phyloP scores from a whole-genome alignment of 2,888 invertebrate species.

The Eristalis arbustorum region DNA sequence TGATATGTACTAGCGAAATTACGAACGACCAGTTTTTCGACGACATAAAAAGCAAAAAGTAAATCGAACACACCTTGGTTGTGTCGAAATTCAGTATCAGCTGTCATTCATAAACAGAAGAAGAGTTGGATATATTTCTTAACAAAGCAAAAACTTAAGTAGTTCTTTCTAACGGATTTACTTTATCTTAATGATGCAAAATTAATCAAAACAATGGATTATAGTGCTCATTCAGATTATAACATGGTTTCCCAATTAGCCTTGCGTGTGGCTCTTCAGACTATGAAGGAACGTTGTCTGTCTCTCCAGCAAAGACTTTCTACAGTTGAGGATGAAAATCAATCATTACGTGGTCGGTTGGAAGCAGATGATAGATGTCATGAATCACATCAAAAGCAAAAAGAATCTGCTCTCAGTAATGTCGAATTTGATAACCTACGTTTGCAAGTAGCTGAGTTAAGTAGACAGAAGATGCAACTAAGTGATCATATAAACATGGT shows the following conservation, averaged over 20 bases:
- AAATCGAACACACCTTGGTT: neutral
- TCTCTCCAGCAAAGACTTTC: conserved; percentile 87
- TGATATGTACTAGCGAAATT: too few relatives aligned
- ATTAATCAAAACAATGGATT: conserved; percentile 32
- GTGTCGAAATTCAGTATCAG: neutral
- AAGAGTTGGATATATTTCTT: neutral
- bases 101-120: conserved; percentile 51
- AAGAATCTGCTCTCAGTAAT: conserved; percentile 69
- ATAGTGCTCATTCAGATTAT: conserved; percentile 31
- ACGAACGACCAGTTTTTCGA: too few relatives aligned
- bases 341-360: conserved; percentile 81
- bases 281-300: conserved; percentile 90
- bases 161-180: neutral
- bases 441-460: conserved; percentile 85
- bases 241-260: conserved; percentile 80
- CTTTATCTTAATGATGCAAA: conserved; percentile 20
- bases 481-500: conserved; percentile 90
- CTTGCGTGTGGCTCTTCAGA: conserved; percentile 88
- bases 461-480: conserved; percentile 88
- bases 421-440: conserved; percentile 82
- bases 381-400: conserved; percentile 20
- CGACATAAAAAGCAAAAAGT: neutral
- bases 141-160: neutral
- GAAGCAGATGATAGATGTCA: conserved; percentile 78
- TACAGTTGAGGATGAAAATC: conserved; percentile 88